Percentiles rank a stretch among this genome's conserved stretches.
Evolutionary conservation across 2,797 vertebrate genomes (phyloP).

Genomic region (Cottoperca gobio): DNA sequence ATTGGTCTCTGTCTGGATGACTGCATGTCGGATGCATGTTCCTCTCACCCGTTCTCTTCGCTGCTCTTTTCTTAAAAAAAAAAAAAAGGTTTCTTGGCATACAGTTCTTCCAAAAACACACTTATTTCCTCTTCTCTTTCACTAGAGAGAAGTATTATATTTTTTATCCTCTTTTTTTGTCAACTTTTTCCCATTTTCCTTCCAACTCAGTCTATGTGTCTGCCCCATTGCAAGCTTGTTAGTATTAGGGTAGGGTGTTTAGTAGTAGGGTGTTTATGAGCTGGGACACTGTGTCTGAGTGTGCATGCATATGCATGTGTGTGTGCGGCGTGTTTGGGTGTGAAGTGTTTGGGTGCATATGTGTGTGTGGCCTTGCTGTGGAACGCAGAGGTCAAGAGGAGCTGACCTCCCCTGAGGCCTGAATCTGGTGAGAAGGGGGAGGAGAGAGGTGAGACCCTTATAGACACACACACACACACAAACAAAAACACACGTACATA

Average conservation of each 20-base stretch:
- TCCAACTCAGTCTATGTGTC: background rate
- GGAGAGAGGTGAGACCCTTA: slow-evolving; percentile 47
- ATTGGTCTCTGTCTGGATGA: slow-evolving; percentile 43
- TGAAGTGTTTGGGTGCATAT: slow-evolving; percentile 38
- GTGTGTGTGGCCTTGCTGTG: slow-evolving; percentile 72
- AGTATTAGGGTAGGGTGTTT: slow-evolving; percentile 18
- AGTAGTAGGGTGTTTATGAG: slow-evolving; percentile 54
- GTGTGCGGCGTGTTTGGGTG: slow-evolving; percentile 17
- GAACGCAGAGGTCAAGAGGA: slow-evolving; percentile 85
- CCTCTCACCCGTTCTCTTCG: background rate
- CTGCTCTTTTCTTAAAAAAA: background rate
- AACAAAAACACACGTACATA: slow-evolving; percentile 12
- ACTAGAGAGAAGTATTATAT: slow-evolving; percentile 5
- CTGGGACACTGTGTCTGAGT: slow-evolving; percentile 27
- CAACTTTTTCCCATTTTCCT: slow-evolving; percentile 19
- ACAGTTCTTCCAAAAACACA: slow-evolving; percentile 30
- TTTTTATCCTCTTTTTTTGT: background rate
- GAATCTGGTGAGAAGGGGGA: slow-evolving; percentile 66
- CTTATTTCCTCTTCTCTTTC: slow-evolving; percentile 16
- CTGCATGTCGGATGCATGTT: slow-evolving; percentile 34
- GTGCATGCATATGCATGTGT: background rate
- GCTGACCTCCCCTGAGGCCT: slow-evolving; percentile 78
- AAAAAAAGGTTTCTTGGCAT: slow-evolving; percentile 22
- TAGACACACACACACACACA: slow-evolving; percentile 16
- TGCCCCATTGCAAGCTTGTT: slow-evolving; percentile 36